Evolutionary conservation across 2,888 invertebrate species (phyloP).

Genomic region (Ectemnius cavifrons): DNA sequence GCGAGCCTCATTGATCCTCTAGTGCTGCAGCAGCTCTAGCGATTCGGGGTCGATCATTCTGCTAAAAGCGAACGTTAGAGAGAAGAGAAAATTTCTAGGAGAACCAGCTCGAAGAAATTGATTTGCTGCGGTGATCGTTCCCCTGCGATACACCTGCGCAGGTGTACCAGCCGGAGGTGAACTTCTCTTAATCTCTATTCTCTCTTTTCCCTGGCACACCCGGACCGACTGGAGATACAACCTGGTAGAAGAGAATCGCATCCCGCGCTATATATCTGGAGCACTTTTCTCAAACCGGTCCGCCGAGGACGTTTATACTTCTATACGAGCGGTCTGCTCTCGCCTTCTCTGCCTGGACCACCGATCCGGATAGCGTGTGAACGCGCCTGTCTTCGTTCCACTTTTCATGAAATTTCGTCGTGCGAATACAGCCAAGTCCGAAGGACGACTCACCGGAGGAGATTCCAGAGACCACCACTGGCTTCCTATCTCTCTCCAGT

Average conservation of each 20-base stretch:
- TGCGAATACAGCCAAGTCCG: neutral
- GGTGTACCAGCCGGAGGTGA: slow-evolving; percentile 24
- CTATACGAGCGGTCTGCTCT: slow-evolving; percentile 29
- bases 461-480: neutral
- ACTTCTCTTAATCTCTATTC: slow-evolving; percentile 3
- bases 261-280: slow-evolving; percentile 22
- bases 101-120: slow-evolving; percentile 8
- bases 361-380: slow-evolving; percentile 29
- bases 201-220: neutral
- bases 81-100: neutral
- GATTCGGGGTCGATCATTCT: too few relatives aligned
- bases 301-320: slow-evolving; percentile 50
- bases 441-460: neutral
- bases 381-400: slow-evolving; percentile 34
- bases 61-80: neutral
- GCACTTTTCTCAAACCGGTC: slow-evolving; percentile 52
- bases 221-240: neutral
- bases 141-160: slow-evolving; percentile 34
- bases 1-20: too few relatives aligned
- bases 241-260: slow-evolving; percentile 14
- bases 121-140: neutral
- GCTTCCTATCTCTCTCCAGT: neutral
- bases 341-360: slow-evolving; percentile 10
- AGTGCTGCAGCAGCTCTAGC: too few relatives aligned
- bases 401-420: slow-evolving; percentile 21